Evolutionary conservation across 2,113 vertebrate species (phyloP), one percentile per base, ranked within the genome.

Genomic region (Oreochromis niloticus): DNA sequence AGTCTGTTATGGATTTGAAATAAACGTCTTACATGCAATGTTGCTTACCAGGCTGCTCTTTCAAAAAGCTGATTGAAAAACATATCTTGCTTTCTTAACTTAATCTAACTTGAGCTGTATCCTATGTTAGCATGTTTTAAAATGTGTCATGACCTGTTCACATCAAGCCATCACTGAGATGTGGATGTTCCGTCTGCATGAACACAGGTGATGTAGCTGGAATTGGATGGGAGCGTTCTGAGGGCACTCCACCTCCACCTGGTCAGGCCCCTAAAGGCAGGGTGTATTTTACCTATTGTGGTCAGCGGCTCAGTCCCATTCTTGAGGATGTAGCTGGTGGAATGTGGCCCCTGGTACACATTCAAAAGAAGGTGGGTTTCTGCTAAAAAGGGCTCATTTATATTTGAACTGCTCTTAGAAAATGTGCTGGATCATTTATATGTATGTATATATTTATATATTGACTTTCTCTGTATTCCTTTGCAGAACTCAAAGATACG

Each of bases 321-420:
- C 96, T 99, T 1, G 99, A 99, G 83, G 98, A 99, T 34, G 99
- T 99, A 66, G 98, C 98, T 14, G 98, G 98, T 79, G 98, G 98
- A 73, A 99, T 99, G 99, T 99, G 99, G 99, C 99, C 99, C 2
- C 96, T 99, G 63, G 98, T 99, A 34, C 99, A 99, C 94, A 99
- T 99, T 92, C 99, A 99, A 92, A 99, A 99, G 94, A 99, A 99
- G 97, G 99, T 96, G 92, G 81, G 96, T 95, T 68, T 85, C 19
- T 86, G 16, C 17, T 59, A n/a, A 79, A 84, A 34, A 46, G 3
- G 24, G 7, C 7, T 56, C 22, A 1, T 7, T 66, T 36, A 27
- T 50, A 30, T 39, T 54, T 63, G 4, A 71, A 19, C 4, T 43
- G 6, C n/a, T 55, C 30, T 73, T 22, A 11, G 24, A n/a, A 46